Base-by-base conservation (phyloP, 2,888 invertebrate genomes). In the Lathronympha strigana region DNA sequence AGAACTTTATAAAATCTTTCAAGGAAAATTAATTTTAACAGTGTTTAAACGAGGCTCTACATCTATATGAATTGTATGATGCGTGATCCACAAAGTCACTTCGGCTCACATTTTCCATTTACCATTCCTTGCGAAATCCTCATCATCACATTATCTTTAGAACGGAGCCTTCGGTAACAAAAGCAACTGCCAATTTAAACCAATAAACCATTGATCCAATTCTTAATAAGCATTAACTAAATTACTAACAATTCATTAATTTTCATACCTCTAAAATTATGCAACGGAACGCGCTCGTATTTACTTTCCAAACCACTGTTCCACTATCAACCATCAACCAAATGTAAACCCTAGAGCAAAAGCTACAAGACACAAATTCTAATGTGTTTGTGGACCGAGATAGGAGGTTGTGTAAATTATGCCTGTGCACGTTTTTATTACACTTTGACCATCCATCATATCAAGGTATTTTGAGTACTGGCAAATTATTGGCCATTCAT, bases 231-330 rank as follows among this genome's bases (percentile, higher is more conserved):
- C 43, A 57, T 15, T 40, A 40, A 40, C 40, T 15, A 57, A 55
- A 57, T 57, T 57, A 45, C 57, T 60, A 60, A 53, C 45, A 60
- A 64, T 53, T 64, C 64, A 64, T 64, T 64, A 60, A 64, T 64
- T 64, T 64, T 38, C 64, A 50, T 53, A 25, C 31, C 23, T 51
- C 47, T n/a, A 33, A 51, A 51, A 51, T 47, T 64, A 31, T 51
- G 64, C 51, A 60, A 58, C 25, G 36, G 58, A 60, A 60, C 49
- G 33, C 36, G 19, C n/a, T 45, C n/a, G n/a, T 1, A 21, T n/a
- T 1, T 2, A 43, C 31, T 31, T 43, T 21, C n/a, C 19, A 1
- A 13, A n/a, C 0, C 19, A 6, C 21, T 21, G 2, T 31, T n/a
- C 9, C 3, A 19, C 9, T 28, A 13, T 8, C 4, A 31, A 45